Percentiles rank a stretch among this genome's conserved stretches.
Evolutionary conservation across 1,140 invertebrate species (phyloP).

Genomic region (Leptestheria dahalacensis): DNA sequence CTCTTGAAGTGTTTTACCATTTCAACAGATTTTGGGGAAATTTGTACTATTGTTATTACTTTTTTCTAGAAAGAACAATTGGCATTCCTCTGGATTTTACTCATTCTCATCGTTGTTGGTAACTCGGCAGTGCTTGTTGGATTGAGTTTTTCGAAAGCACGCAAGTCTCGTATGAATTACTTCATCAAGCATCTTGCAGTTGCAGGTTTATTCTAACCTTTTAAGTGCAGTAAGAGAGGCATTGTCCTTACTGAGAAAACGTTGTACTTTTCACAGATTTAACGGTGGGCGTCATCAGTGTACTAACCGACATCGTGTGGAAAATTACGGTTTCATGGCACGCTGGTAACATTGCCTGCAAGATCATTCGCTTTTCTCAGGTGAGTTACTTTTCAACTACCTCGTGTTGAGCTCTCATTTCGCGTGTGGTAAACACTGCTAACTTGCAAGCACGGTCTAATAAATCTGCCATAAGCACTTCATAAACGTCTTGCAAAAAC

Average conservation of each 20-base stretch:
- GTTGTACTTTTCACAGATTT: constrained; percentile 44
- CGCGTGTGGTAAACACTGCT: too few relatives aligned
- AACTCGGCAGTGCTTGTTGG: constrained; percentile 75
- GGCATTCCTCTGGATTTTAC: constrained; percentile 71
- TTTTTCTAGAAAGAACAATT: constrained; percentile 80
- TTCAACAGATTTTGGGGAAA: too few relatives aligned
- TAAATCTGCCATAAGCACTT: too few relatives aligned
- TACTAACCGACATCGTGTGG: constrained; percentile 76
- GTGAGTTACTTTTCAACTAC: too few relatives aligned
- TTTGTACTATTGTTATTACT: too few relatives aligned
- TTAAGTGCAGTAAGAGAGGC: neutral
- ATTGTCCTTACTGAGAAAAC: neutral
- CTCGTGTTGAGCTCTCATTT: too few relatives aligned
- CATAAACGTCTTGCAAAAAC: neutral
- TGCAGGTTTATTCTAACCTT: constrained; percentile 42
- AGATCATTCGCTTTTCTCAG: constrained; percentile 67
- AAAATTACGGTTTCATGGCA: constrained; percentile 69
- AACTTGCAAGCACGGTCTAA: too few relatives aligned
- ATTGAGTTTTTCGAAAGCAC: constrained; percentile 57
- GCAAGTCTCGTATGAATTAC: constrained; percentile 90
- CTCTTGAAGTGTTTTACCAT: too few relatives aligned
- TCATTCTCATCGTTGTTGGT: constrained; percentile 71
- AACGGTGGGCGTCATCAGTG: constrained; percentile 67
- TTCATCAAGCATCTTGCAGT: constrained; percentile 89
- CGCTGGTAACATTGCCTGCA: constrained; percentile 74